These are phyloP conservation scores for Tapera naevia DNA, from an alignment of 2,797 vertebrate species.

Conservation along the genomic window DNA sequence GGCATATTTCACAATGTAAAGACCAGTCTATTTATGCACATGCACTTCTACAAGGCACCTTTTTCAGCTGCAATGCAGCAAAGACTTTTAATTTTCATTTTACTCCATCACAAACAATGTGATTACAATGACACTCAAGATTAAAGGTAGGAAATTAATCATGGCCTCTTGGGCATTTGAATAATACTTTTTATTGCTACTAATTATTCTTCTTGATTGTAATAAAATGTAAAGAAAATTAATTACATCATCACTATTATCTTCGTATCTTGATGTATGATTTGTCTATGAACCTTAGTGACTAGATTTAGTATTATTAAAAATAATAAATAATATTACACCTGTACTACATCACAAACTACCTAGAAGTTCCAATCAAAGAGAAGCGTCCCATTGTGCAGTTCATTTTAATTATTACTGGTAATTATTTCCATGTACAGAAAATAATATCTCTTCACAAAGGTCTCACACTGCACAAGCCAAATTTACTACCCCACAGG, in stretches of 20 bases:
- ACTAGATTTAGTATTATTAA: neutral
- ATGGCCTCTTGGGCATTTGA: neutral
- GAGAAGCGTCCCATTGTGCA: neutral
- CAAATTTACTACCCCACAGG: neutral
- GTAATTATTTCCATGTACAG: neutral
- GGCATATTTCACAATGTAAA: neutral
- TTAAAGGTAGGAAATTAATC: neutral
- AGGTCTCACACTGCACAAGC: neutral
- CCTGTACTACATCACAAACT: neutral
- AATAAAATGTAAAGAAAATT: neutral
- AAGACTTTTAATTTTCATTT: conserved; percentile 15
- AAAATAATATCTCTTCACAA: neutral
- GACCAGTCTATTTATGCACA: neutral
- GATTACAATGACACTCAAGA: neutral
- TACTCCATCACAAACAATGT: neutral
- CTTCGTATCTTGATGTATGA: neutral
- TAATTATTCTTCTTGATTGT: neutral
- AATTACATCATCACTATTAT: neutral
- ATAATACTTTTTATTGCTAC: neutral
- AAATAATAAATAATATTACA: neutral
- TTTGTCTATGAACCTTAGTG: neutral
- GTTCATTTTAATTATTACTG: neutral
- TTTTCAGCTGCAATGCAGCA: neutral
- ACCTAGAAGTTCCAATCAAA: neutral
- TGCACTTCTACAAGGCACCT: neutral